These are phyloP conservation scores for Sakesphorus luctuosus DNA, from an alignment of 2,113 vertebrate genomes.

Conservation along the genomic window DNA sequence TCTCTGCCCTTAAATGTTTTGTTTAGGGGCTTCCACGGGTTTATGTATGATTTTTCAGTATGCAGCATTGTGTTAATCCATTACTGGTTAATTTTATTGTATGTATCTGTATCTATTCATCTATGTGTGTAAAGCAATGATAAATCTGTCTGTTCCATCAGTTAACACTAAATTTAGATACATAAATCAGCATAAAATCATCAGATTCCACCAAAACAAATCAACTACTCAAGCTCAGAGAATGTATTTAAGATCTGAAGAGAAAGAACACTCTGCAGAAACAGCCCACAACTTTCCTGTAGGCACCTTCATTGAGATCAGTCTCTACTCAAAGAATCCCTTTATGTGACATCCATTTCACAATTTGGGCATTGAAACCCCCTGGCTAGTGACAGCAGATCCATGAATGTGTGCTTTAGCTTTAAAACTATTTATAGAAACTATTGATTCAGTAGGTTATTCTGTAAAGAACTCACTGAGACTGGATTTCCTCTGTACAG, in stretches of 20 bases:
- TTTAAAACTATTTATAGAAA: constrained; percentile 8
- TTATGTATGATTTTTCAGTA: neutral
- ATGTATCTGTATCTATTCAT: neutral
- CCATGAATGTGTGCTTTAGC: neutral
- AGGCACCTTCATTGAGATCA: neutral
- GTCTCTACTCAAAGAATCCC: neutral
- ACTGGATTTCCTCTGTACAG: neutral
- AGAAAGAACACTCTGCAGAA: neutral
- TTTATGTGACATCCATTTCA: neutral
- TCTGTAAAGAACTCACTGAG: neutral
- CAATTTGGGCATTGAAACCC: neutral
- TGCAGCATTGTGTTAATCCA: neutral
- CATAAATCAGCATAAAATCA: neutral
- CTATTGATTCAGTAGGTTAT: neutral
- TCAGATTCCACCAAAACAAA: neutral
- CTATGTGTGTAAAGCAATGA: neutral
- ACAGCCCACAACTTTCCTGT: neutral
- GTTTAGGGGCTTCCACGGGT: neutral
- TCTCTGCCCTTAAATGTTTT: neutral
- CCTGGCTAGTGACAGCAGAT: neutral
- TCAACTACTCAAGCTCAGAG: neutral
- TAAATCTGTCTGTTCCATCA: neutral
- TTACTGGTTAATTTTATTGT: neutral
- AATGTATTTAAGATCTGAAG: neutral
- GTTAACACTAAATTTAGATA: neutral